A percentile compares a stretch with the other conserved stretches of the same genome.
phyloP scores from a whole-genome alignment of 1,140 invertebrate species.

The Drosophila aff. region DNA sequence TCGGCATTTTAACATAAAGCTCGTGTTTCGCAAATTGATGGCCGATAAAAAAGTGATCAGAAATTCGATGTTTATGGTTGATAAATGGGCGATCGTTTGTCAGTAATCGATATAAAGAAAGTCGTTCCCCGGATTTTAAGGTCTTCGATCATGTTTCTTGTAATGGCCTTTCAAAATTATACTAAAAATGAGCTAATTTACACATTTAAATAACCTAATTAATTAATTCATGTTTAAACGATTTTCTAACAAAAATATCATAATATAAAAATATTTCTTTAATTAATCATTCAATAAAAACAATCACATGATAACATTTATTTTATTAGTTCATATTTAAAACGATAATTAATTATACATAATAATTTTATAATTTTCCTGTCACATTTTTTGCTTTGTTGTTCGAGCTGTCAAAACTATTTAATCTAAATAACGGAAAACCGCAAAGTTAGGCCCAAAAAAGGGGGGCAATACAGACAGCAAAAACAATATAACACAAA shows the following conservation, averaged over 20 bases:
- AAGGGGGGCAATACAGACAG: constrained; percentile 7
- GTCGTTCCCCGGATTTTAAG: constrained; percentile 8
- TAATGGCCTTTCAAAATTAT: constrained; percentile 3
- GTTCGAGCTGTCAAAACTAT: constrained; percentile 75
- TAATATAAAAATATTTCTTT: neutral
- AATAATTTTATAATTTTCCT: neutral
- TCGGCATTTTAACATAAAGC: constrained; percentile 31
- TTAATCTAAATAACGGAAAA: constrained; percentile 79
- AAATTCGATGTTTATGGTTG: constrained; percentile 43
- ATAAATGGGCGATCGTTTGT: constrained; percentile 36
- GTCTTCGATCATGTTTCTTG: neutral
- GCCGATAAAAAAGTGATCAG: constrained; percentile 47
- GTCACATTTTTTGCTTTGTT: constrained; percentile 12
- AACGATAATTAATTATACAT: no score
- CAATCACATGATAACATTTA: neutral
- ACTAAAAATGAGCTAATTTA: neutral
- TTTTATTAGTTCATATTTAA: neutral
- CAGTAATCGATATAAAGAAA: constrained; percentile 27
- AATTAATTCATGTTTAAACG: no score
- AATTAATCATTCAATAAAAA: neutral
- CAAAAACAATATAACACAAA: constrained; percentile 32
- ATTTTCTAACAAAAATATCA: no score
- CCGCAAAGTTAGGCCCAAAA: constrained; percentile 46
- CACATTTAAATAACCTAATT: neutral
- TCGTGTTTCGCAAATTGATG: constrained; percentile 33